A percentile compares a stretch with the other conserved stretches of the same genome.
Evolutionary conservation across 2,113 vertebrate genomes (phyloP).

Genomic region (Mola mola): DNA sequence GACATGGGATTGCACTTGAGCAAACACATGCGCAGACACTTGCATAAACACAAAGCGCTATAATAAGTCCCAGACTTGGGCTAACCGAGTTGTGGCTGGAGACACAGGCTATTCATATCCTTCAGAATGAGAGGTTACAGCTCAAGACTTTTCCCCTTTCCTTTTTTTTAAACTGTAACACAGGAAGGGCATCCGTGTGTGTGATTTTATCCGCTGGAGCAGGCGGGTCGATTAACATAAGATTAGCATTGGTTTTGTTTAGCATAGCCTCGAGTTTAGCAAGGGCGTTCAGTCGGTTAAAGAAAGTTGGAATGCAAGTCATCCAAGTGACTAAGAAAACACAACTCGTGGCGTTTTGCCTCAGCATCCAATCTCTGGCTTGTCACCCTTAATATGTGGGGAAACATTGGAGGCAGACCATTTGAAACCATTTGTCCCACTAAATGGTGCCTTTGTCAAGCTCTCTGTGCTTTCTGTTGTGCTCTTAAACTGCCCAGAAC

Average conservation of each 20-base stretch:
- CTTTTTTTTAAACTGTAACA: slow-evolving; percentile 48
- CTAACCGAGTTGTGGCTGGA: slow-evolving; percentile 80
- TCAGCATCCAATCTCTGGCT: slow-evolving; percentile 55
- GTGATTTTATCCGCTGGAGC: slow-evolving; percentile 30
- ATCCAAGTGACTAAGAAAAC: slow-evolving; percentile 56
- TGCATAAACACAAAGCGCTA: slow-evolving; percentile 78
- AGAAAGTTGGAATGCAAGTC: slow-evolving; percentile 48
- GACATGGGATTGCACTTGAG: slow-evolving; percentile 64
- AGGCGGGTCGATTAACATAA: slow-evolving; percentile 59
- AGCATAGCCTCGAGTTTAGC: slow-evolving; percentile 30
- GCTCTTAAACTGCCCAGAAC: slow-evolving; percentile 67
- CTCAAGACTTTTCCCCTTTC: slow-evolving; percentile 57
- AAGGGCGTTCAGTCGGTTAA: slow-evolving; percentile 10
- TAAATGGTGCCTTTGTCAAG: slow-evolving; percentile 71
- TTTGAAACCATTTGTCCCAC: slow-evolving; percentile 74
- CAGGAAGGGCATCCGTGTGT: slow-evolving; percentile 61
- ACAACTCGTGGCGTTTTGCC: slow-evolving; percentile 28
- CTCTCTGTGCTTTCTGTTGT: slow-evolving; percentile 58
- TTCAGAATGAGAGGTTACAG: slow-evolving; percentile 80
- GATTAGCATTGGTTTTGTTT: slow-evolving; percentile 50
- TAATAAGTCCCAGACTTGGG: slow-evolving; percentile 85
- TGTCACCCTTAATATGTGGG: slow-evolving; percentile 72
- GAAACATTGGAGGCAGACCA: slow-evolving; percentile 71
- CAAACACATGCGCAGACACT: slow-evolving; percentile 74
- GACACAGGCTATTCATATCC: slow-evolving; percentile 85